Evolutionary conservation across 1,140 invertebrate genomes (phyloP).

Genomic region (Hetaerina americana): DNA sequence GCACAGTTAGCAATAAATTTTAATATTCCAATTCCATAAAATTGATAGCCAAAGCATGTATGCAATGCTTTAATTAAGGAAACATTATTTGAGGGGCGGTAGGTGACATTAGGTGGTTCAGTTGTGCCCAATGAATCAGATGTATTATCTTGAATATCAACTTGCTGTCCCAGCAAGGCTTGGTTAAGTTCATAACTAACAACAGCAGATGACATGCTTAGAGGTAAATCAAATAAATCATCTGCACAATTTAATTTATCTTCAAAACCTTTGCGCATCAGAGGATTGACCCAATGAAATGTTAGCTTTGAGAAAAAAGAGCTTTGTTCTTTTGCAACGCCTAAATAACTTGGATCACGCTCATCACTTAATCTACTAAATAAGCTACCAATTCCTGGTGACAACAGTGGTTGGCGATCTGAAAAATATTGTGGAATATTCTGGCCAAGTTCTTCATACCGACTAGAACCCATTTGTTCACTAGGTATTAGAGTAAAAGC

Average conservation of each 20-base stretch:
- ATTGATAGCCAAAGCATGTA: slow-evolving; percentile 70
- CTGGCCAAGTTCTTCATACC: background rate
- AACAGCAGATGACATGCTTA: slow-evolving; percentile 44
- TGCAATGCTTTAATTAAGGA: slow-evolving; percentile 63
- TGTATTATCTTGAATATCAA: slow-evolving; percentile 25
- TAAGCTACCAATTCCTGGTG: slow-evolving; percentile 28
- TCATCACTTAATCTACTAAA: slow-evolving; percentile 48
- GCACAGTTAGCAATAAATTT: slow-evolving; percentile 71
- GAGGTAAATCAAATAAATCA: slow-evolving; percentile 77
- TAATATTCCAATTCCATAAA: slow-evolving; percentile 77
- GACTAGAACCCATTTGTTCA: slow-evolving; percentile 8
- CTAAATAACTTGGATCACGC: slow-evolving; percentile 52
- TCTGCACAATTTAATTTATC: slow-evolving; percentile 57
- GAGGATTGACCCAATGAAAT: slow-evolving; percentile 77
- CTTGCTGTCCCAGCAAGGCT: slow-evolving; percentile 32
- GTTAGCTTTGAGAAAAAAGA: slow-evolving; percentile 57
- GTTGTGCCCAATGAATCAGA: slow-evolving; percentile 13
- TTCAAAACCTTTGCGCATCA: slow-evolving; percentile 68
- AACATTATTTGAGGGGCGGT: slow-evolving; percentile 29
- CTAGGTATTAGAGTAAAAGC: slow-evolving; percentile 46
- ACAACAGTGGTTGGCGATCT: slow-evolving; percentile 30
- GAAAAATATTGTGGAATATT: slow-evolving; percentile 13
- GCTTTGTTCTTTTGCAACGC: slow-evolving; percentile 64
- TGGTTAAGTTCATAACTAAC: slow-evolving; percentile 44
- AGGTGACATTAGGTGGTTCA: slow-evolving; percentile 18